Evolutionary conservation across 2,797 vertebrate species (phyloP).

Genomic region (Anolis apletophallus): DNA sequence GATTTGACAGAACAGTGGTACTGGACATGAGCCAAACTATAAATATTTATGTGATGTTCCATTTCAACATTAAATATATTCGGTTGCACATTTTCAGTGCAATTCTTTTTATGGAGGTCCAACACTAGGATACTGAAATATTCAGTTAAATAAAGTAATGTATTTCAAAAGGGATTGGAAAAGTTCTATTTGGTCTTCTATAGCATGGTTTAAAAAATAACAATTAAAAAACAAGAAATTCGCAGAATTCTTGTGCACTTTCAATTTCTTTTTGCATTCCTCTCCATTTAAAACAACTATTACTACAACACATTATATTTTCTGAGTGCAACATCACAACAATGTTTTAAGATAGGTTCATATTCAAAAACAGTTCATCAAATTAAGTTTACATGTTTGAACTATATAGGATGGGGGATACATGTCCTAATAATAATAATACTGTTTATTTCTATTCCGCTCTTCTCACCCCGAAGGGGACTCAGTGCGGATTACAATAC

Average conservation of each 20-base stretch:
- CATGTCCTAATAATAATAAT: too few species aligned
- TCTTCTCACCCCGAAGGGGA: too few species aligned
- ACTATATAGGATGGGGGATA: too few species aligned
- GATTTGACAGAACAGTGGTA: background rate
- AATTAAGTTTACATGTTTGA: background rate
- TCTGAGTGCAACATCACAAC: accelerated
- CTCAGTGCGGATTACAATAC: too few species aligned
- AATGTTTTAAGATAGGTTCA: background rate
- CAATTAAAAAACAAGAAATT: background rate
- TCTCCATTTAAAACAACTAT: accelerated
- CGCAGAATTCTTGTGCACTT: accelerated
- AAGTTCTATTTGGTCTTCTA: accelerated
- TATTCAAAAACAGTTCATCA: background rate
- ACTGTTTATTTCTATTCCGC: too few species aligned
- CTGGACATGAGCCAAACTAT: background rate
- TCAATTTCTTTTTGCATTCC: background rate
- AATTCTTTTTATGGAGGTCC: accelerated
- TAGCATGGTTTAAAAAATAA: background rate
- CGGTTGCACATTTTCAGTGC: accelerated
- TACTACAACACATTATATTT: background rate
- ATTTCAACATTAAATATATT: background rate
- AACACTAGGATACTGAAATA: accelerated
- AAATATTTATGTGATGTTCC: accelerated
- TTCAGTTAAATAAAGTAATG: background rate
- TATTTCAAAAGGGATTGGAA: background rate